These are phyloP conservation scores for Sprattus sprattus DNA, from an alignment of 2,113 vertebrate species.

Conservation along the genomic window DNA sequence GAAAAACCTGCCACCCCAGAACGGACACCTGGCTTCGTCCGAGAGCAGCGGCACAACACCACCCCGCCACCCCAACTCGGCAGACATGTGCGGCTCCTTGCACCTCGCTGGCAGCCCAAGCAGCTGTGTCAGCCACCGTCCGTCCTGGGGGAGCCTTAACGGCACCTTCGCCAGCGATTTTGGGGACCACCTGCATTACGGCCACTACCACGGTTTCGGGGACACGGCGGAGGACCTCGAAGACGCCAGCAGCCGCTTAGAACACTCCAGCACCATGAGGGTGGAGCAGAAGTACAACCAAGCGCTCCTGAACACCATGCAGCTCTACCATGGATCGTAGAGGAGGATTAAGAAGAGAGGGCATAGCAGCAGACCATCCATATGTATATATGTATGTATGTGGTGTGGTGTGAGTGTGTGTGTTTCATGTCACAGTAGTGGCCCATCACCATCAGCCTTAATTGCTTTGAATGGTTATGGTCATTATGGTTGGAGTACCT, in stretches of 20 bases:
- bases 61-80: constrained; percentile 35
- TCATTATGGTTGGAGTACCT: neutral
- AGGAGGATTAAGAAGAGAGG: constrained; percentile 11
- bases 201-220: constrained; percentile 93
- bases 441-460: constrained; percentile 9
- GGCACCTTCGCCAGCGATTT: constrained; percentile 55
- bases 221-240: constrained; percentile 94
- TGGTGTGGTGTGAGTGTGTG: neutral
- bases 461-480: neutral
- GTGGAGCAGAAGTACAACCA: constrained; percentile 71
- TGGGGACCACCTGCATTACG: constrained; percentile 81
- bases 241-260: constrained; percentile 69
- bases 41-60: neutral
- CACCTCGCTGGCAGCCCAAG: constrained; percentile 82
- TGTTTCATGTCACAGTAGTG: neutral
- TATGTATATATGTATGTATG: neutral
- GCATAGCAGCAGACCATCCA: neutral
- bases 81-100: constrained; percentile 86
- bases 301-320: constrained; percentile 71
- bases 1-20: constrained; percentile 55
- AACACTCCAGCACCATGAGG: constrained; percentile 72
- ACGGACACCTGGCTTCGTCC: constrained; percentile 58
- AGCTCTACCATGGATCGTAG: constrained; percentile 82
- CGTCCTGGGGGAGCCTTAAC: constrained; percentile 60
- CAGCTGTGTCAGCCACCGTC: constrained; percentile 74